These are phyloP conservation scores for Thrips palmi DNA, from an alignment of 1,140 invertebrate species.

Conservation along the genomic window DNA sequence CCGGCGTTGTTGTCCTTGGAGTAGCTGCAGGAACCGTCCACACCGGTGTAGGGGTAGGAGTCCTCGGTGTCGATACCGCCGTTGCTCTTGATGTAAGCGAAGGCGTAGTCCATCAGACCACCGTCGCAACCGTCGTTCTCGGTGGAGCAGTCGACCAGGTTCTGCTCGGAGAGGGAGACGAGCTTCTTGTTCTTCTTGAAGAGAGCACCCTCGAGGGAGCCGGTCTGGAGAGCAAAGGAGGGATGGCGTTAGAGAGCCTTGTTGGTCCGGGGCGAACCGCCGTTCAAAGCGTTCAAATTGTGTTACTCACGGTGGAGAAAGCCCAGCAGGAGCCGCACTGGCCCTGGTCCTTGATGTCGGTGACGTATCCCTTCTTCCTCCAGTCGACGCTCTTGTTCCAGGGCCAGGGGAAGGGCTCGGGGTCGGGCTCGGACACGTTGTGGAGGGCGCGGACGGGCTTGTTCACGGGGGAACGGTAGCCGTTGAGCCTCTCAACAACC, in stretches of 20 bases:
- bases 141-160: slow-evolving; percentile 43
- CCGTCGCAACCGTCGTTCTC: slow-evolving; percentile 43
- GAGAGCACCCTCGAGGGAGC: slow-evolving; percentile 46
- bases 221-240: slow-evolving; percentile 28
- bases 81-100: slow-evolving; percentile 40
- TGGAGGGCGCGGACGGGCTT: no score
- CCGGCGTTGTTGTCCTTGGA: no score
- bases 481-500: no score
- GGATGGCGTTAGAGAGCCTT: background rate
- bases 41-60: slow-evolving; percentile 33
- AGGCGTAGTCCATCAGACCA: slow-evolving; percentile 37
- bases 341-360: slow-evolving; percentile 46
- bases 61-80: slow-evolving; percentile 43
- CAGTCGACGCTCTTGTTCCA: slow-evolving; percentile 45
- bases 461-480: no score
- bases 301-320: slow-evolving; percentile 29
- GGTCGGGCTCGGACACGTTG: no score
- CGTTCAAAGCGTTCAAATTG: background rate
- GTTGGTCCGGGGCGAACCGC: no score
- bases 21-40: no score
- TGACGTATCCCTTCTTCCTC: slow-evolving; percentile 43
- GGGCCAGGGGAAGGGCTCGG: no score
- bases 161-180: slow-evolving; percentile 45
- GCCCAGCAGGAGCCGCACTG: slow-evolving; percentile 52
- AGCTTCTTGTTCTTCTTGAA: slow-evolving; percentile 34